A percentile compares a stretch with the other conserved stretches of the same genome.
These are phyloP conservation scores for Otus sunia DNA, from an alignment of 2,113 vertebrate genomes.

Conservation along the genomic window DNA sequence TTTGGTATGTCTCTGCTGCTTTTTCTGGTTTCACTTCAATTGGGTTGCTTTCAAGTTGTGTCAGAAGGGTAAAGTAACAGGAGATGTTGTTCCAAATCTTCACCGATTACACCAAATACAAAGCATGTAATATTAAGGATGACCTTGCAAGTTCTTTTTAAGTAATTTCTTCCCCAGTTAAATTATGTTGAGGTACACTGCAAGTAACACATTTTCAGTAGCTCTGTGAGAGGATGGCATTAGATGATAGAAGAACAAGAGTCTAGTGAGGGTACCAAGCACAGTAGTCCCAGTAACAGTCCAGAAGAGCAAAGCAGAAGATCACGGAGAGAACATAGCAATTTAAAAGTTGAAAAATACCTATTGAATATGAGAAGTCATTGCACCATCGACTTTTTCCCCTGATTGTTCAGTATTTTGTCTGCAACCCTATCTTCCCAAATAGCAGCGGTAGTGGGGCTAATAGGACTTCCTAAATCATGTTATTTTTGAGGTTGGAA, in stretches of 20 bases:
- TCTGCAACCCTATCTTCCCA: background rate
- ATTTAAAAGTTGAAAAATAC: background rate
- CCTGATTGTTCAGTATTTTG: background rate
- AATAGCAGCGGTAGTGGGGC: background rate
- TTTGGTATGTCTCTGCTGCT: background rate
- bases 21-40: background rate
- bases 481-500: background rate
- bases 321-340: accelerated
- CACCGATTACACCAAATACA: background rate
- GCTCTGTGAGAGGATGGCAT: background rate
- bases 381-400: background rate
- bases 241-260: background rate
- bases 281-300: background rate
- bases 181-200: background rate
- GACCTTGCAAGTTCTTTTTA: background rate
- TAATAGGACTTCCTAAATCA: background rate
- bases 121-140: background rate
- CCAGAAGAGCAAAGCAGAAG: background rate
- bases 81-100: background rate
- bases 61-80: background rate
- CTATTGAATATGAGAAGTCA: background rate
- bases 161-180: background rate
- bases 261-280: background rate
- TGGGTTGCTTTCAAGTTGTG: background rate
- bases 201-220: background rate